Evolutionary conservation across 1,140 invertebrate species (phyloP).

Genomic region (Steinernema khuongi): DNA sequence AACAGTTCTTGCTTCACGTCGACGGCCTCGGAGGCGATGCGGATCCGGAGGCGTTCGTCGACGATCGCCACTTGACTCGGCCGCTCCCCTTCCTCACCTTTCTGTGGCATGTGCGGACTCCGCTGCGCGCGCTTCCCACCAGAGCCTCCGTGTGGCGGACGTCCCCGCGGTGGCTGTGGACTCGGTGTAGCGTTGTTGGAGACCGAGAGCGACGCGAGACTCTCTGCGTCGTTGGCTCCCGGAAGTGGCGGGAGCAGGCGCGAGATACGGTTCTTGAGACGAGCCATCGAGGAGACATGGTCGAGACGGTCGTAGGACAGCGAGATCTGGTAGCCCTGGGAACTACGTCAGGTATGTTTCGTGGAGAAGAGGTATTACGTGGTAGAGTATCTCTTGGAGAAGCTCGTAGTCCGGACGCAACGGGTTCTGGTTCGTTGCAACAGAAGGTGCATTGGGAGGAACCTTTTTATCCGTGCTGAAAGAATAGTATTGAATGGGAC

Average conservation of each 20-base stretch:
- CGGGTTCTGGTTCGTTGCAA: background rate
- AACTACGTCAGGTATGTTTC: background rate
- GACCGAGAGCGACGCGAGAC: background rate
- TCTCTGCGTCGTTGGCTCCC: background rate
- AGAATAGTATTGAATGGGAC: background rate
- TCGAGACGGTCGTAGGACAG: slow-evolving; percentile 34
- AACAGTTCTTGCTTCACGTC: slow-evolving; percentile 1
- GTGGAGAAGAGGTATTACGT: slow-evolving; percentile 20
- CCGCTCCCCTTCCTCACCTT: background rate
- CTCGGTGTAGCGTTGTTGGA: background rate
- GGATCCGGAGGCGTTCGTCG: background rate
- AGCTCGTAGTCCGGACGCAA: slow-evolving; percentile 29
- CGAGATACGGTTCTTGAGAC: slow-evolving; percentile 20
- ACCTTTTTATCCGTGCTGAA: background rate
- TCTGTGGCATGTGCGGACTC: background rate
- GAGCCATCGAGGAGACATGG: slow-evolving; percentile 24
- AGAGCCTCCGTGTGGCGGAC: background rate
- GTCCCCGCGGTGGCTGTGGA: background rate
- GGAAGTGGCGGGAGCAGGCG: background rate
- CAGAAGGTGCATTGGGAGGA: background rate
- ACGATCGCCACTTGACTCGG: background rate
- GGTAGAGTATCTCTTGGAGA: slow-evolving; percentile 36
- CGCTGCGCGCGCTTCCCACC: background rate
- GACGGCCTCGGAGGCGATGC: background rate
- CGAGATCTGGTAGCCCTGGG: slow-evolving; percentile 35